phyloP scores from a whole-genome alignment of 2,797 vertebrate genomes.

The Phrynocephalus guinanensis region DNA sequence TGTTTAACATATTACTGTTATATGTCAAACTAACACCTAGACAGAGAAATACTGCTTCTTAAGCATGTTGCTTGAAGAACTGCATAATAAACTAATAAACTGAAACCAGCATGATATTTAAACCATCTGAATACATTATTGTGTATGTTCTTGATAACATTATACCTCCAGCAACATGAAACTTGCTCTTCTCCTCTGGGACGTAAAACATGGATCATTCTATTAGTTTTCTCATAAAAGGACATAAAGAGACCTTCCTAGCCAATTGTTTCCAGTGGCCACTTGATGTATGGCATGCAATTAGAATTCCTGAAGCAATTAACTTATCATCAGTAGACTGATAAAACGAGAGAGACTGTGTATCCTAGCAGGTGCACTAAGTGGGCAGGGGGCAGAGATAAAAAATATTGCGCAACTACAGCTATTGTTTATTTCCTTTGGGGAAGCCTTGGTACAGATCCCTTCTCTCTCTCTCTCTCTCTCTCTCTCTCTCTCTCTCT shows the following conservation, averaged over 20 bases:
- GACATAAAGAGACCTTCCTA: background rate
- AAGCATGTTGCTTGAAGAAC: background rate
- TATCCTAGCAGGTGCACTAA: background rate
- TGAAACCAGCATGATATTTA: background rate
- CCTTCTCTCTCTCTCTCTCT: background rate
- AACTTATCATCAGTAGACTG: background rate
- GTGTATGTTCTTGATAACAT: background rate
- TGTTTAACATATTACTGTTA: conserved; percentile 5
- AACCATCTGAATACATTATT: background rate
- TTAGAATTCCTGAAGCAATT: background rate
- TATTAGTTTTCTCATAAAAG: background rate
- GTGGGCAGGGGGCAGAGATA: background rate
- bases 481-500: too few species aligned
- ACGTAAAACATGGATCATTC: background rate
- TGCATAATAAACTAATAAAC: conserved; percentile 7
- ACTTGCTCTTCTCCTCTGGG: background rate
- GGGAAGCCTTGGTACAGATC: background rate
- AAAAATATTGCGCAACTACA: background rate
- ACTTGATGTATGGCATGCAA: background rate
- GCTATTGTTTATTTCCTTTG: background rate
- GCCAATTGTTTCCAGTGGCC: background rate
- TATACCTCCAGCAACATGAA: background rate
- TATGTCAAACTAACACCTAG: conserved; percentile 11
- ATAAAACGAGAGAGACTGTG: background rate
- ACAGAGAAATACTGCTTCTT: conserved; percentile 6